Percentiles rank a stretch among this genome's conserved stretches.
phyloP scores from a whole-genome alignment of 2,888 invertebrate species.

The Melitaea athalia region DNA sequence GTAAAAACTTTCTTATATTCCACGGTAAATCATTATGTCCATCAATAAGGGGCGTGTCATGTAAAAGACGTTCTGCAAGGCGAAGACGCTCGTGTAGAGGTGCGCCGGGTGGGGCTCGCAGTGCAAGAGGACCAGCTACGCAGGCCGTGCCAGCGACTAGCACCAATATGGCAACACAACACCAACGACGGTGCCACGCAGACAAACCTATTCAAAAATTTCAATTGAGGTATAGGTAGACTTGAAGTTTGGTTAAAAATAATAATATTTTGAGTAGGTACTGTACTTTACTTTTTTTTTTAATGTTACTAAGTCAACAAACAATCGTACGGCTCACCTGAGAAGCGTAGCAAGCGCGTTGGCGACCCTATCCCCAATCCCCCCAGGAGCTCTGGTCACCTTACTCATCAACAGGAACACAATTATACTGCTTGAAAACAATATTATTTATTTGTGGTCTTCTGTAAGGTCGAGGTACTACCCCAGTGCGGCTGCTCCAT shows the following conservation, averaged over 20 bases:
- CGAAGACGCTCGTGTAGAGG: conserved; percentile 89
- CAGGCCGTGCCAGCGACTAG: conserved; percentile 90
- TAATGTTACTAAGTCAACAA: too few species aligned
- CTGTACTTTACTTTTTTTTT: too few species aligned
- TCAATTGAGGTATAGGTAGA: background rate
- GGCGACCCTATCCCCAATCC: too few species aligned
- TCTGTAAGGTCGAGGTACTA: too few species aligned
- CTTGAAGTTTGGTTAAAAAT: background rate
- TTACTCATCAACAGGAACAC: too few species aligned
- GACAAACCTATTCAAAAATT: conserved; percentile 59
- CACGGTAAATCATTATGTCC: conserved; percentile 96
- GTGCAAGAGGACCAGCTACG: conserved; percentile 89
- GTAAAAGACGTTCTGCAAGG: conserved; percentile 87
- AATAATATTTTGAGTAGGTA: background rate
- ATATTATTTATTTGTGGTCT: too few species aligned
- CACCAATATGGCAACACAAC: conserved; percentile 88
- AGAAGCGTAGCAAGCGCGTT: too few species aligned
- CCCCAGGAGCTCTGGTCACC: too few species aligned
- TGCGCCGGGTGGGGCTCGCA: conserved; percentile 89
- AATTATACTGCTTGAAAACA: too few species aligned
- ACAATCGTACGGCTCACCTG: too few species aligned
- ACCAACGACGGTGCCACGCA: conserved; percentile 86
- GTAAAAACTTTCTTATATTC: conserved; percentile 95
- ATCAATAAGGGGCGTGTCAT: conserved; percentile 90
- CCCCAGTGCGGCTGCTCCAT: too few species aligned